These are phyloP conservation scores for Chrysodeixis includens DNA, from an alignment of 2,888 invertebrate genomes.

Conservation along the genomic window DNA sequence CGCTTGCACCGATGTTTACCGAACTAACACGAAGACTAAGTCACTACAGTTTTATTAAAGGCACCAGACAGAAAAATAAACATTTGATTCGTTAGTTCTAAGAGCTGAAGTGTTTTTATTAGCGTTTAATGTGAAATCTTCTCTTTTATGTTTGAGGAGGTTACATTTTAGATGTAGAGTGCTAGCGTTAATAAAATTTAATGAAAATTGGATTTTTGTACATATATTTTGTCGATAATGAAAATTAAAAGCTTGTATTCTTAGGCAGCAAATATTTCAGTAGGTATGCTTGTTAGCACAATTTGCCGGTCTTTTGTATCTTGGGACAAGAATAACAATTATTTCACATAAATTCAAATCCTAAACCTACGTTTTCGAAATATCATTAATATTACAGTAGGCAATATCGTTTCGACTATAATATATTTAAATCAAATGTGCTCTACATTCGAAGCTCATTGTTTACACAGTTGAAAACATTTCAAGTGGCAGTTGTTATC, in stretches of 20 bases:
- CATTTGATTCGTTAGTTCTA: slow-evolving; percentile 49
- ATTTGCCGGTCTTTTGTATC: no score
- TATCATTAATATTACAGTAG: no score
- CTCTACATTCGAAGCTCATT: slow-evolving; percentile 21
- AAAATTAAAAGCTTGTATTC: no score
- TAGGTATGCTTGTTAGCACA: no score
- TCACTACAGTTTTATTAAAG: slow-evolving; percentile 65
- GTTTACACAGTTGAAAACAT: slow-evolving; percentile 40
- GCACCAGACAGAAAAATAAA: slow-evolving; percentile 61
- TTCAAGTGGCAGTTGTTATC: slow-evolving; percentile 50
- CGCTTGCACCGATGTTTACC: slow-evolving; percentile 63
- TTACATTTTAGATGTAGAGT: not conserved
- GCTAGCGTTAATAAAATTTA: no score
- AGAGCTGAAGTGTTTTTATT: slow-evolving; percentile 45
- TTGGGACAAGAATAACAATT: no score
- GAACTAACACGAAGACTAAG: slow-evolving; percentile 63
- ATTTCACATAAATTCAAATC: no score
- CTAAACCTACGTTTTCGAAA: no score
- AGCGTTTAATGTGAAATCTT: slow-evolving; percentile 38
- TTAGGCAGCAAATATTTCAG: no score
- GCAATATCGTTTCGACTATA: no score
- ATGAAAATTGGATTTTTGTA: no score
- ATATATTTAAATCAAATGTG: slow-evolving; percentile 7
- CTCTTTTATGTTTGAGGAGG: slow-evolving; percentile 33
- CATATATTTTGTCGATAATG: no score